Conservation (phyloP, 2,113 vertebrate species). For the Bambusicola thoracicus region DNA sequence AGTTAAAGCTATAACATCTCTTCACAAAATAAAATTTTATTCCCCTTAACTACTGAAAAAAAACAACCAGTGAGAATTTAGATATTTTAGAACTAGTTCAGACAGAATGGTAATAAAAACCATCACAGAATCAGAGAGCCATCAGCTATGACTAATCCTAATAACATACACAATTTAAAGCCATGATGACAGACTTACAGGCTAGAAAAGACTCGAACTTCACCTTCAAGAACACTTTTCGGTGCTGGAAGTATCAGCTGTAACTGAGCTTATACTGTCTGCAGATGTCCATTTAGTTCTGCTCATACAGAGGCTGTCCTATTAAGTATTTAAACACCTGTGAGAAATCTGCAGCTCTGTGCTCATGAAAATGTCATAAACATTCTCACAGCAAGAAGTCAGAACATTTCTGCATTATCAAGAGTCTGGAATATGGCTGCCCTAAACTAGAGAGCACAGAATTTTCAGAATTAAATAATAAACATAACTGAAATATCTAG, state of each 20-base stretch:
- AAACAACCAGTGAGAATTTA: neutral
- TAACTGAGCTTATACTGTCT: neutral
- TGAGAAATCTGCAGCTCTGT: neutral
- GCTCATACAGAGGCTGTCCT: neutral
- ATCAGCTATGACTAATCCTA: neutral
- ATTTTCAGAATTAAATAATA: neutral
- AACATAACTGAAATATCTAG: neutral
- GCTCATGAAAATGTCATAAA: neutral
- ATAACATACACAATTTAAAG: neutral
- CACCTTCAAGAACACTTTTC: too few relatives aligned
- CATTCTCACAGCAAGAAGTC: neutral
- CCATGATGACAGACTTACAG: neutral
- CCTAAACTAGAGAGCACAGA: neutral
- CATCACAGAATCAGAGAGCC: neutral
- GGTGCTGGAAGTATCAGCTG: neutral
- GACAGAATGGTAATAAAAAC: neutral
- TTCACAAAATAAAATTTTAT: neutral
- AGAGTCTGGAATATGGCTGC: neutral
- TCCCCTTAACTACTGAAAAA: neutral
- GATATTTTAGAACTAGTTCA: neutral
- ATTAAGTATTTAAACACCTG: neutral
- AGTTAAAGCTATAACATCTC: neutral
- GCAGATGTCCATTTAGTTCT: neutral
- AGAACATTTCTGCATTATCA: neutral
- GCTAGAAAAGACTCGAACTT: neutral